These are phyloP conservation scores for Lophius piscatorius DNA, from an alignment of 2,113 vertebrate species.

Conservation along the genomic window DNA sequence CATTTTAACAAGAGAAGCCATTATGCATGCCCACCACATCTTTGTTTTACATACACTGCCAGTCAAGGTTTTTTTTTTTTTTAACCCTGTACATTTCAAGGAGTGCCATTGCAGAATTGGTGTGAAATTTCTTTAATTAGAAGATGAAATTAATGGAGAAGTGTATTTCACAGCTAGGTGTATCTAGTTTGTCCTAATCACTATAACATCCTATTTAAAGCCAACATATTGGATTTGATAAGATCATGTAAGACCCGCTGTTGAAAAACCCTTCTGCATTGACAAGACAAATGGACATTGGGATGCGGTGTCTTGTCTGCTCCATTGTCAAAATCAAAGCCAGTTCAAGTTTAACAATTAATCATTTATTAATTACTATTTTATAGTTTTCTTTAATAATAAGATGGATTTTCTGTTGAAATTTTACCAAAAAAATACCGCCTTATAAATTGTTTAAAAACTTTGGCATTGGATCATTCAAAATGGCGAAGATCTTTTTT, in stretches of 20 bases:
- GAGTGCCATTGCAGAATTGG: slow-evolving; percentile 9
- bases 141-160: slow-evolving; percentile 5
- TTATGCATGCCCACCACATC: slow-evolving; percentile 51
- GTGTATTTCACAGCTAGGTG: not conserved
- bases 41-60: slow-evolving; percentile 58
- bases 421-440: not conserved
- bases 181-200: not conserved
- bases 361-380: not conserved
- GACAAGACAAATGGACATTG: not conserved
- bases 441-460: slow-evolving; percentile 1
- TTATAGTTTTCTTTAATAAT: not conserved
- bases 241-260: too few relatives aligned
- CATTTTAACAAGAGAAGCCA: slow-evolving; percentile 69
- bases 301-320: not conserved
- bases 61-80: slow-evolving; percentile 29
- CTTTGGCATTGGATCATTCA: slow-evolving; percentile 20
- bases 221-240: too few relatives aligned
- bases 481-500: slow-evolving; percentile 26
- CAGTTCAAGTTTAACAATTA: slow-evolving; percentile 8
- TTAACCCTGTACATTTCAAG: slow-evolving; percentile 11
- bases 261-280: too few relatives aligned
- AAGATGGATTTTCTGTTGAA: not conserved
- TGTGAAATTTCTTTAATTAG: too few relatives aligned
- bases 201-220: too few relatives aligned
- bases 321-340: not conserved